phyloP scores from a whole-genome alignment of 2,113 vertebrate genomes.

The Asarcornis scutulata region DNA sequence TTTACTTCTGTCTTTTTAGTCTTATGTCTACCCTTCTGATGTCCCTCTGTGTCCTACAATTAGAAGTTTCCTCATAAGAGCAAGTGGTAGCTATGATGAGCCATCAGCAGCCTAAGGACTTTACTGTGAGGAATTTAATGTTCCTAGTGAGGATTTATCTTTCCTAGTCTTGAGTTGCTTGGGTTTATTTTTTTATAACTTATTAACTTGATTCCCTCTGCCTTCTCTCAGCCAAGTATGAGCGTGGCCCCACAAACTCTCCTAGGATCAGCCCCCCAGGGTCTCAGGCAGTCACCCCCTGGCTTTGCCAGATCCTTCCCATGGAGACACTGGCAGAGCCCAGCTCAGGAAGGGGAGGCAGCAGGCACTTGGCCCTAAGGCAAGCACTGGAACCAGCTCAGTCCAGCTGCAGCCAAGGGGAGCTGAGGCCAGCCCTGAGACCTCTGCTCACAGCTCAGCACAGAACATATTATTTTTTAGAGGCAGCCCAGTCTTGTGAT shows the following conservation, averaged over 20 bases:
- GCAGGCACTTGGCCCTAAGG: fast-evolving
- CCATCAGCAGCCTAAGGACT: not conserved
- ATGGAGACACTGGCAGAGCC: not conserved
- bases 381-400: not conserved
- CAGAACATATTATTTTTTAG: not conserved
- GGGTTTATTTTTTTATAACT: not conserved
- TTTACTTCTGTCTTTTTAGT: not conserved
- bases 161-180: not conserved
- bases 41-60: not conserved
- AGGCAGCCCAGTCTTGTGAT: not conserved
- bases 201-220: not conserved
- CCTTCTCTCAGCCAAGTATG: fast-evolving
- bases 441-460: not conserved
- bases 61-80: not conserved
- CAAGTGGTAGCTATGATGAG: not conserved
- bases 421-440: not conserved
- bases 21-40: too few species aligned
- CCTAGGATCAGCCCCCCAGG: not conserved
- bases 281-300: not conserved
- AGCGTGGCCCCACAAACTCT: fast-evolving
- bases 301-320: not conserved
- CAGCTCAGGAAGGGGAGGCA: not conserved
- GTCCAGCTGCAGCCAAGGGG: too few species aligned
- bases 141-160: not conserved
- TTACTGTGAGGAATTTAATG: not conserved